Conservation (phyloP, 2,113 vertebrate genomes). For the Phyllopteryx taeniolatus region DNA sequence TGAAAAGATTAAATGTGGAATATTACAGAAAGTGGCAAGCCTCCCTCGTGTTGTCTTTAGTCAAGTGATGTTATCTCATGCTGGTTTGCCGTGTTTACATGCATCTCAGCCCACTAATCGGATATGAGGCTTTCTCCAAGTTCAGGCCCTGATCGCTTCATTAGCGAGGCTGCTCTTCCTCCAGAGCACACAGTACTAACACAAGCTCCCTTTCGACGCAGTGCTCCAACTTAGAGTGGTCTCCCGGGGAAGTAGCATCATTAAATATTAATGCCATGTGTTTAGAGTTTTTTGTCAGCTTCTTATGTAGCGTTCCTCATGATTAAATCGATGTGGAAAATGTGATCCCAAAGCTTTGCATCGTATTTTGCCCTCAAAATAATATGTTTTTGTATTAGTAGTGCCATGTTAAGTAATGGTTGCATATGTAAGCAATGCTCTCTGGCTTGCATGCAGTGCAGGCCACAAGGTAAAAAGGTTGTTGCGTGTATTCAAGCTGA, state of each 20-base stretch:
- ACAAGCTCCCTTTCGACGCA: slow-evolving; percentile 80
- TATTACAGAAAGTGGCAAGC: slow-evolving; percentile 26
- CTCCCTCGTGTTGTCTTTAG: slow-evolving; percentile 43
- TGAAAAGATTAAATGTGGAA: slow-evolving; percentile 45
- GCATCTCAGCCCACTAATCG: slow-evolving; percentile 63
- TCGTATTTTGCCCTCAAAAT: slow-evolving; percentile 45
- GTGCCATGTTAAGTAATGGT: slow-evolving; percentile 43
- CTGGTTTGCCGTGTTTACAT: slow-evolving; percentile 59
- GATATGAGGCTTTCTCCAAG: slow-evolving; percentile 58
- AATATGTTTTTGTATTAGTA: slow-evolving; percentile 63
- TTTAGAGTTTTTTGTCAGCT: slow-evolving; percentile 71
- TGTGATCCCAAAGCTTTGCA: slow-evolving; percentile 31
- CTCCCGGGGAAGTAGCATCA: slow-evolving; percentile 74
- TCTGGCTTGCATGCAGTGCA: slow-evolving; percentile 25
- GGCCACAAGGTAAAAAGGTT: slow-evolving; percentile 35
- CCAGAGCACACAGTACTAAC: slow-evolving; percentile 81
- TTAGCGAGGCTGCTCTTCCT: slow-evolving; percentile 77
- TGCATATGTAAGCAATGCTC: slow-evolving; percentile 32
- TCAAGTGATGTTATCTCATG: slow-evolving; percentile 53
- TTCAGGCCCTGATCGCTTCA: slow-evolving; percentile 66
- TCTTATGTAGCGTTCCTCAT: slow-evolving; percentile 56
- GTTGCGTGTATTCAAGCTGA: slow-evolving; percentile 33
- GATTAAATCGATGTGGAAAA: slow-evolving; percentile 57
- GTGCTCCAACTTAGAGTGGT: slow-evolving; percentile 70
- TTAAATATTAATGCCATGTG: slow-evolving; percentile 87